A percentile compares a stretch with the other conserved stretches of the same genome.
Evolutionary conservation across 1,140 invertebrate species (phyloP).

Genomic region (Zaprionus nigranus): DNA sequence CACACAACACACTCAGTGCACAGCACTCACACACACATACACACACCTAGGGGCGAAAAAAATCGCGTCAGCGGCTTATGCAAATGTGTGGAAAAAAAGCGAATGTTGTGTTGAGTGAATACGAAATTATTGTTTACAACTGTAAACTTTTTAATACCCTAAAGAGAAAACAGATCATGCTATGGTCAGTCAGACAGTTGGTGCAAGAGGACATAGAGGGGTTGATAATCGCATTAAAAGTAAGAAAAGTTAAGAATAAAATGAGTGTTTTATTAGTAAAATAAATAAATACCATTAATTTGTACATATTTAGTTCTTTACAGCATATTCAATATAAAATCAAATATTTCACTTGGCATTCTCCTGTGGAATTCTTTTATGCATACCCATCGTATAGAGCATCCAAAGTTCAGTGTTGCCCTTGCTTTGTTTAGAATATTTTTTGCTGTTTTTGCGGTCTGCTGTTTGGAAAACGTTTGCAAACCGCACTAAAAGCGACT

Average conservation of each 20-base stretch:
- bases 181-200: not conserved
- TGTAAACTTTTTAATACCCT: slow-evolving; percentile 76
- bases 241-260: not conserved
- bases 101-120: slow-evolving; percentile 76
- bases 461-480: slow-evolving; percentile 73
- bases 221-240: not conserved
- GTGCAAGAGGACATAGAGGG: not conserved
- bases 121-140: slow-evolving; percentile 84
- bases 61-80: slow-evolving; percentile 82
- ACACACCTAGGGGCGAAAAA: slow-evolving; percentile 59
- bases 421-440: slow-evolving; percentile 25
- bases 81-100: slow-evolving; percentile 69
- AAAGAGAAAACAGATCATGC: not conserved
- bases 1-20: slow-evolving; percentile 22
- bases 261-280: not conserved
- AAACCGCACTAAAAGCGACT: slow-evolving; percentile 83
- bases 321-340: not conserved
- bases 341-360: not conserved
- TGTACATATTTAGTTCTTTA: not conserved
- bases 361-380: no score
- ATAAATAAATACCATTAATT: not conserved
- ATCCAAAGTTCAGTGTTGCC: not conserved
- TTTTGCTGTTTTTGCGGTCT: slow-evolving; percentile 26
- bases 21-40: not conserved
- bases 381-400: slow-evolving; percentile 1